These are phyloP conservation scores for Tinamus guttatus DNA, from an alignment of 2,113 vertebrate genomes.

Conservation along the genomic window DNA sequence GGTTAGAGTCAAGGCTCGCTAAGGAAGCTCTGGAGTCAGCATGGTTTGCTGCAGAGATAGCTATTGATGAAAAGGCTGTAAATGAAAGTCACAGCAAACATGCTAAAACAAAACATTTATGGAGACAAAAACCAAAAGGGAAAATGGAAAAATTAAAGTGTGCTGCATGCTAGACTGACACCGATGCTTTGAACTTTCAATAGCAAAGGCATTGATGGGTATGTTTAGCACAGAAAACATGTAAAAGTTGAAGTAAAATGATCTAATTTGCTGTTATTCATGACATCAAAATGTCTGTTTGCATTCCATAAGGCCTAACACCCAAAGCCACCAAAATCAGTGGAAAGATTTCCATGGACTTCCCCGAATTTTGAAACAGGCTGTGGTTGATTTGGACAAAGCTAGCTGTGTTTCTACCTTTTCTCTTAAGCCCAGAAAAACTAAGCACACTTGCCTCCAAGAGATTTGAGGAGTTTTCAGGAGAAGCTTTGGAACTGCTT, in stretches of 20 bases:
- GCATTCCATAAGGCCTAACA: slow-evolving; percentile 20
- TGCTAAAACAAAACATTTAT: slow-evolving; percentile 75
- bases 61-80: slow-evolving; percentile 96
- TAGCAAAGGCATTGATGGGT: neutral
- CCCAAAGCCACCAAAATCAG: slow-evolving; percentile 15
- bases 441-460: neutral
- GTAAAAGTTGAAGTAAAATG: slow-evolving; percentile 10
- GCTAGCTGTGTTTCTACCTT: neutral
- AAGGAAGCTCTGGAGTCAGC: slow-evolving; percentile 94
- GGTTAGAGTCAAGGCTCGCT: slow-evolving; percentile 97
- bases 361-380: neutral
- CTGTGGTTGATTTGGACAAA: neutral
- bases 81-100: slow-evolving; percentile 82
- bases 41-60: slow-evolving; percentile 93
- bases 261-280: neutral
- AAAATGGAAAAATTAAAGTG: slow-evolving; percentile 52
- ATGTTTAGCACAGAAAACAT: slow-evolving; percentile 5
- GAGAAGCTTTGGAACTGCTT: neutral
- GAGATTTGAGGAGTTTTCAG: neutral
- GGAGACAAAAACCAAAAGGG: slow-evolving; percentile 56
- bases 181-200: neutral
- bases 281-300: slow-evolving; percentile 1
- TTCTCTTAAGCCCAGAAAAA: neutral
- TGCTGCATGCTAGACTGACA: neutral
- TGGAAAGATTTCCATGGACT: slow-evolving; percentile 24